Conservation (phyloP, 2,797 vertebrate species). For the Cynopterus sphinx region DNA sequence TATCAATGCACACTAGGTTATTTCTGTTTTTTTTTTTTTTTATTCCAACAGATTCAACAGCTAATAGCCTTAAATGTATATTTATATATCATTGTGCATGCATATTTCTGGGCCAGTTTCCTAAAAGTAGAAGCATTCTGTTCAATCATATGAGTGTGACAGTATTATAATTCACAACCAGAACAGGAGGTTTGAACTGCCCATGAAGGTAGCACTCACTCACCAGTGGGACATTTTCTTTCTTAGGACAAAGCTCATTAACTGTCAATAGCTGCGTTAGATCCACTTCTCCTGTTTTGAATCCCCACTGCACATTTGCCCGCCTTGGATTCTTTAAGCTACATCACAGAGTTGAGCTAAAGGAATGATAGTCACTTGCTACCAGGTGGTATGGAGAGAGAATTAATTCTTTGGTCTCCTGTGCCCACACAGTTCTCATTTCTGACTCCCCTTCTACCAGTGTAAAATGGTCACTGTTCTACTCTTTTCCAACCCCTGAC, state of each 20-base stretch:
- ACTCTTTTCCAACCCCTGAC: not conserved
- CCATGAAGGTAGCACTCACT: fast-evolving
- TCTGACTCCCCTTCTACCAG: no score
- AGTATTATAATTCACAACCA: not conserved
- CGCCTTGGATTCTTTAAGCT: not conserved
- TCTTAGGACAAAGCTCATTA: not conserved
- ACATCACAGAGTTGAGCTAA: not conserved
- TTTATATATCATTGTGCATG: not conserved
- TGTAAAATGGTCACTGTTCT: not conserved
- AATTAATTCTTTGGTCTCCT: not conserved
- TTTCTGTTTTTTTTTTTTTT: not conserved
- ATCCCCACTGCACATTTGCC: not conserved
- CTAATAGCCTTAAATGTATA: not conserved
- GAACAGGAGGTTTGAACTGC: not conserved
- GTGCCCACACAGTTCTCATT: not conserved
- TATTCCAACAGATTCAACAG: not conserved
- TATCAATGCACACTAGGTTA: not conserved
- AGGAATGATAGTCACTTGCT: not conserved
- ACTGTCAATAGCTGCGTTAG: not conserved
- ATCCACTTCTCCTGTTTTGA: not conserved
- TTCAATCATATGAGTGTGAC: not conserved
- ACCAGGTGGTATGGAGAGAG: not conserved
- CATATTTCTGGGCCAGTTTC: not conserved
- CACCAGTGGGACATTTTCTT: not conserved
- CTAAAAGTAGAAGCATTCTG: not conserved